Base-by-base conservation (phyloP, 1,140 invertebrate species). In the Tribolium madens region DNA sequence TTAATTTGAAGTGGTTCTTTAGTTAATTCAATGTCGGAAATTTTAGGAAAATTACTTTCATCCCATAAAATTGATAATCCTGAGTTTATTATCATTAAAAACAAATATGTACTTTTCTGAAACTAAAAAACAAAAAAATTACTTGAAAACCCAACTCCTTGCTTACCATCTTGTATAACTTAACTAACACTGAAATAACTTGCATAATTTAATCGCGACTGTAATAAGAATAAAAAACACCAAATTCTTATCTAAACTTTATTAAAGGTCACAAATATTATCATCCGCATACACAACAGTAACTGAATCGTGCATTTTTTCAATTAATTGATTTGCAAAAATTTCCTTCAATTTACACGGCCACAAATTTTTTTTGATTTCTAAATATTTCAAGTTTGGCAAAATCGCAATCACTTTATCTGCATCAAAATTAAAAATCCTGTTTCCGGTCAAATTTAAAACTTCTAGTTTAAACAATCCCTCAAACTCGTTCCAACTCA, bases 261-360 rank as follows among this genome's bases (percentile, higher is more conserved):
- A 26, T 26, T 26, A 26, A 3, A 0, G 21, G 3, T 2, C 2
- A 26, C 21, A 26, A 26, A 26, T 5, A 3, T 26, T 26, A 26
- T 26, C 21, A 47, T 50, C 13, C 1, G 52, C 6, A 26, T 18
- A 57, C 17, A 57, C 15, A 18, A 57, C 52, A 17, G 14, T 21
- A 9, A 57, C 52, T 2, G 15, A 18, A 57, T 57, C 13, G 18
- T 57, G 21, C 52, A 57, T 21, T 7, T 18, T 17, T 6, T 17
- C 14, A 3, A n/a, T 10, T 10, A 57, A 57, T 6, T 26, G 2
- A 4, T 10, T 21, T 3, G 52, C 14, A n/a, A 57, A 57, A 18
- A 0, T 26, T 57, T 57, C 52, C n/a, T 57, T 57, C 13, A 57
- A 17, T n/a, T 57, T 17, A 57, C 52, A 57, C 0, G 52, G 52